These are phyloP conservation scores for Bombus confusus DNA, from an alignment of 1,140 invertebrate genomes.

Conservation along the genomic window DNA sequence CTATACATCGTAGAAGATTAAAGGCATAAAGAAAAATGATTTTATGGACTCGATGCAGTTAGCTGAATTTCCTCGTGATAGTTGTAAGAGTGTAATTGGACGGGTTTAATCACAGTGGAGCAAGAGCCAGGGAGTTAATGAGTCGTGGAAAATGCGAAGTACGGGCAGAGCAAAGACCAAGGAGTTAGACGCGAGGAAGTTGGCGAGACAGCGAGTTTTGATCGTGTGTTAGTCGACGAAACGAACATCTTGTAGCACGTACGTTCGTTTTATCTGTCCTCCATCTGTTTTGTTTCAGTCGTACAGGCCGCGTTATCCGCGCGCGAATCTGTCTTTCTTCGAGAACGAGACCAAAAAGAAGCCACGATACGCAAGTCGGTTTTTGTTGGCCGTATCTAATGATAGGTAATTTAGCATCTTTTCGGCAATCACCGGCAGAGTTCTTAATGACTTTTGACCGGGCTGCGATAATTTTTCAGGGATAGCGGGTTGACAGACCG, in stretches of 20 bases:
- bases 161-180: neutral
- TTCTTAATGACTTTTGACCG: conserved; percentile 56
- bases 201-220: neutral
- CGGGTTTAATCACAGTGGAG: neutral
- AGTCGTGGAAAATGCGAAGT: neutral
- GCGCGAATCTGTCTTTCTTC: conserved; percentile 6
- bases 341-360: conserved; percentile 12
- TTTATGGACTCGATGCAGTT: neutral
- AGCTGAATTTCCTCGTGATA: neutral
- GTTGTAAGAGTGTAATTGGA: neutral
- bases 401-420: conserved; percentile 58
- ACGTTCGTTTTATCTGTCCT: conserved; percentile 2
- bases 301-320: neutral
- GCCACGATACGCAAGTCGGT: neutral
- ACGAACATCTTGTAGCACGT: neutral
- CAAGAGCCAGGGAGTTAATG: neutral
- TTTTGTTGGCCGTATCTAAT: conserved; percentile 52
- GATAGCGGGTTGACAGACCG: conserved; percentile 6
- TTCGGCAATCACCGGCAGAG: conserved; percentile 36
- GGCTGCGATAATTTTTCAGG: conserved; percentile 38
- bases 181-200: neutral
- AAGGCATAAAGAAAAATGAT: neutral
- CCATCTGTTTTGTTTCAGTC: neutral
- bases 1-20: neutral
- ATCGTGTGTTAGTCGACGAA: neutral